Percentiles rank a stretch among this genome's conserved stretches.
Conservation (phyloP, 2,797 vertebrate genomes). For the Callimico goeldii region DNA sequence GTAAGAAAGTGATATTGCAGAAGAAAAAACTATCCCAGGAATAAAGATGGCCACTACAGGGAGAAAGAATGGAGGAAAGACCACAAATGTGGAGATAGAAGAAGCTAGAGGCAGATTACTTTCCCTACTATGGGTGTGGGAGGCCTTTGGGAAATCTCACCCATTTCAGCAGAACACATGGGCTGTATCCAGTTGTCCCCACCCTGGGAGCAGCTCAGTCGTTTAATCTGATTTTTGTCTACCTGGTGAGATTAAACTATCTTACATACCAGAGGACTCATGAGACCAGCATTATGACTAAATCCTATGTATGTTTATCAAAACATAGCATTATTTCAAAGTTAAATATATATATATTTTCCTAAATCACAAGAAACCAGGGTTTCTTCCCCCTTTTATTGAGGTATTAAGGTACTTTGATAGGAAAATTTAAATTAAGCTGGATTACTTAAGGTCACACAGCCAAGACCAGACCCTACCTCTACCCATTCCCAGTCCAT, state of each 20-base stretch:
- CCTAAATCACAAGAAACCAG: constrained; percentile 20
- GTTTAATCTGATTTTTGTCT: not conserved
- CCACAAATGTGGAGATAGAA: not conserved
- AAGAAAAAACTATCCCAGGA: not conserved
- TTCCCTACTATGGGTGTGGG: not conserved
- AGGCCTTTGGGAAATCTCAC: not conserved
- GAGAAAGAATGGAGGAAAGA: not conserved
- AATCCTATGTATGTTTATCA: not conserved
- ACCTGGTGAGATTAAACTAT: not conserved
- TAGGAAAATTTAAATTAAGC: not conserved
- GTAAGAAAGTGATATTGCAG: not conserved
- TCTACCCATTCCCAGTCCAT: not conserved
- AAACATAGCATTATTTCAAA: constrained; percentile 5
- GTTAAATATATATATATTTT: not conserved
- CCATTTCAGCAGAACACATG: not conserved
- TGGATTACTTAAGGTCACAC: not conserved
- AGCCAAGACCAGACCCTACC: not conserved
- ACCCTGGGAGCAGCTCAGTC: not conserved
- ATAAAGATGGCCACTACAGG: not conserved
- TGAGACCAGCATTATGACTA: not conserved
- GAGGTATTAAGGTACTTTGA: not conserved
- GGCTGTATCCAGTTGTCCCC: not conserved
- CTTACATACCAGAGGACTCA: not conserved
- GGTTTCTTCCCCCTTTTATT: not conserved
- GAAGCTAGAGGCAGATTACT: not conserved